Evolutionary conservation across 2,888 invertebrate species (phyloP).

Genomic region (Endotricha flammealis): DNA sequence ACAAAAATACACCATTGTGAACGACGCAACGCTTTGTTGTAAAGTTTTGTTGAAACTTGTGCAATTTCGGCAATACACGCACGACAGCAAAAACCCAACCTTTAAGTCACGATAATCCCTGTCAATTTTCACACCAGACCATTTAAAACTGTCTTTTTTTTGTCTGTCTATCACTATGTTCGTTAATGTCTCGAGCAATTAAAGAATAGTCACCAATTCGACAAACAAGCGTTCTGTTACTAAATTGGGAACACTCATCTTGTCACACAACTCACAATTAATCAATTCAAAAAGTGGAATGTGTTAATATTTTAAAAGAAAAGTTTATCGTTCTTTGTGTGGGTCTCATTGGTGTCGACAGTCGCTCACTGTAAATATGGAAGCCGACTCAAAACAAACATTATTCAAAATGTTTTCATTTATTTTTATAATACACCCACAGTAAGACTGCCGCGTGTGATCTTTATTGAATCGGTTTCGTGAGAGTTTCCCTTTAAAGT

Average conservation of each 20-base stretch:
- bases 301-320: conserved; percentile 59
- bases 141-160: conserved; percentile 11
- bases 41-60: conserved; percentile 71
- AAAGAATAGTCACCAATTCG: conserved; percentile 47
- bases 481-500: conserved; percentile 46
- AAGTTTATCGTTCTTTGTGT: conserved; percentile 70
- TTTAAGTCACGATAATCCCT: conserved; percentile 31
- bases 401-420: conserved; percentile 68
- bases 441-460: conserved; percentile 54
- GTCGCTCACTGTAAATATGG: conserved; percentile 52
- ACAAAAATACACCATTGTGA: conserved; percentile 75
- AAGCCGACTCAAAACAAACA: conserved; percentile 69
- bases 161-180: background rate
- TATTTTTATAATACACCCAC: conserved; percentile 67
- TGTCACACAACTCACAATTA: conserved; percentile 60
- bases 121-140: conserved; percentile 37
- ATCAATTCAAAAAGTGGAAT: conserved; percentile 69
- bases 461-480: conserved; percentile 43
- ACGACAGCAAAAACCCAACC: conserved; percentile 42
- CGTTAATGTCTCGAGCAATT: conserved; percentile 47
- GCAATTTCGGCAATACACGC: conserved; percentile 66
- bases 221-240: conserved; percentile 49
- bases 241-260: conserved; percentile 55
- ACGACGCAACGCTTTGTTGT: conserved; percentile 58
- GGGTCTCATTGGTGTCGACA: conserved; percentile 64